Percentiles rank a stretch among this genome's conserved stretches.
These are phyloP conservation scores for Dermatemys mawii DNA, from an alignment of 2,113 vertebrate genomes.

Conservation along the genomic window DNA sequence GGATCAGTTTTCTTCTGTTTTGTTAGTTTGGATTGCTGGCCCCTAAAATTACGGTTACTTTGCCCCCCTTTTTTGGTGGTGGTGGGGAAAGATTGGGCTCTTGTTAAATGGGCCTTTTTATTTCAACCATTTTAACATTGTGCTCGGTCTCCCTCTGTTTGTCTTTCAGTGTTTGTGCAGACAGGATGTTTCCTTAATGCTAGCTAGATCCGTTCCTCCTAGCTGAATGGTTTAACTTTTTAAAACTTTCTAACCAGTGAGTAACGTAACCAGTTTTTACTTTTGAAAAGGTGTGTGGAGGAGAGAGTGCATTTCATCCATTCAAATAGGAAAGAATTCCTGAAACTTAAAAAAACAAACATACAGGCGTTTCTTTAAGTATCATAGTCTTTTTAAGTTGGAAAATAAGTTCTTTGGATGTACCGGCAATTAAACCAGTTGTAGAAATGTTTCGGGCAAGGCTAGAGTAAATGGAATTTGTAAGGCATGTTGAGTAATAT, in stretches of 20 bases:
- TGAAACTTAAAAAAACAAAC: background rate
- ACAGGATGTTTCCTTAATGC: background rate
- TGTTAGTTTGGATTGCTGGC: background rate
- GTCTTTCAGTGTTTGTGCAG: background rate
- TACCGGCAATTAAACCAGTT: constrained; percentile 1
- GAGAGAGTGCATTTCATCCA: background rate
- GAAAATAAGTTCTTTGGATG: constrained; percentile 27
- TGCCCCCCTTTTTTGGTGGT: background rate
- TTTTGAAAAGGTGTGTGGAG: background rate
- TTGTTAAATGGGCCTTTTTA: constrained; percentile 5
- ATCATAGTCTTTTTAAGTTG: background rate
- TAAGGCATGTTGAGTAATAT: constrained; percentile 46
- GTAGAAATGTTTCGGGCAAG: constrained; percentile 25
- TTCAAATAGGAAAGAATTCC: background rate
- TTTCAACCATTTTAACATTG: constrained; percentile 40
- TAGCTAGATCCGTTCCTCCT: background rate
- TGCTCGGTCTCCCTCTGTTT: background rate
- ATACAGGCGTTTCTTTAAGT: background rate
- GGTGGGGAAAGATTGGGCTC: background rate
- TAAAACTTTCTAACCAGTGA: background rate
- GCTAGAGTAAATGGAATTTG: constrained; percentile 27
- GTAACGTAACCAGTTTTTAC: background rate
- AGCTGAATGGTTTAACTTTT: background rate
- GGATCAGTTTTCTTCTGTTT: background rate
- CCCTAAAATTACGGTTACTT: background rate